Percentiles rank a stretch among this genome's conserved stretches.
Evolutionary conservation across 2,888 invertebrate species (phyloP).

Genomic region (Dendrolimus houi): DNA sequence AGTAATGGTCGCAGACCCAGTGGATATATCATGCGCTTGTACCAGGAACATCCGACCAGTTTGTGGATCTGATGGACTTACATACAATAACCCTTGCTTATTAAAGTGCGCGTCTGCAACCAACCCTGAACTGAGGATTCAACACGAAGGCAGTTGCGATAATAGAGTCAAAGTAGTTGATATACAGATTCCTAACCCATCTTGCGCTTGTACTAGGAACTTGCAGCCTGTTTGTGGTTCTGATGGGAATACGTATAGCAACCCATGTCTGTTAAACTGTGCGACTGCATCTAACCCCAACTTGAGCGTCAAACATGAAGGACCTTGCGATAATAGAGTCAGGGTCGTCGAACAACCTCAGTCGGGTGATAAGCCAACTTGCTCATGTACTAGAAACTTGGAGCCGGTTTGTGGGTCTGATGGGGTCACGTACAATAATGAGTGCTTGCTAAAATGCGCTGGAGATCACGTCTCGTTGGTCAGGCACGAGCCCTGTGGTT

Average conservation of each 20-base stretch:
- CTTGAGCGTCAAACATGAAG: conserved; percentile 1
- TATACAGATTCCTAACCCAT: not conserved
- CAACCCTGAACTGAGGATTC: conserved; percentile 5
- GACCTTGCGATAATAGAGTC: conserved; percentile 2
- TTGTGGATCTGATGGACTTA: conserved; percentile 23
- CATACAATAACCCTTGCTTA: conserved; percentile 28
- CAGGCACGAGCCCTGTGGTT: conserved; percentile 15
- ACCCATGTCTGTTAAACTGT: conserved; percentile 33
- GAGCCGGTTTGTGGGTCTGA: conserved; percentile 35
- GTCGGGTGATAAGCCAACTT: not conserved
- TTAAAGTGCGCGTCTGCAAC: conserved; percentile 23
- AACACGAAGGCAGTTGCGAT: not conserved
- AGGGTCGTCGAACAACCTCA: not conserved
- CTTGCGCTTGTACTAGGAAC: conserved; percentile 4
- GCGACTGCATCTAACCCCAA: conserved; percentile 6
- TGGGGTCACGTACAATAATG: conserved; percentile 78
- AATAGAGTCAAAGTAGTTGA: not conserved
- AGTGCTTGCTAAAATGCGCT: conserved; percentile 78
- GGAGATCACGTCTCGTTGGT: conserved; percentile 9
- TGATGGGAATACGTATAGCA: conserved; percentile 81
- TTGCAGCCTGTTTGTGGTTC: conserved; percentile 80
- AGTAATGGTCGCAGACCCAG: conserved; percentile 12
- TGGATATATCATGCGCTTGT: conserved; percentile 14
- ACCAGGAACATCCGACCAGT: conserved; percentile 14
- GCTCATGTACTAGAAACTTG: conserved; percentile 15